phyloP scores from a whole-genome alignment of 2,113 vertebrate genomes.

The Glaucidium brasilianum region DNA sequence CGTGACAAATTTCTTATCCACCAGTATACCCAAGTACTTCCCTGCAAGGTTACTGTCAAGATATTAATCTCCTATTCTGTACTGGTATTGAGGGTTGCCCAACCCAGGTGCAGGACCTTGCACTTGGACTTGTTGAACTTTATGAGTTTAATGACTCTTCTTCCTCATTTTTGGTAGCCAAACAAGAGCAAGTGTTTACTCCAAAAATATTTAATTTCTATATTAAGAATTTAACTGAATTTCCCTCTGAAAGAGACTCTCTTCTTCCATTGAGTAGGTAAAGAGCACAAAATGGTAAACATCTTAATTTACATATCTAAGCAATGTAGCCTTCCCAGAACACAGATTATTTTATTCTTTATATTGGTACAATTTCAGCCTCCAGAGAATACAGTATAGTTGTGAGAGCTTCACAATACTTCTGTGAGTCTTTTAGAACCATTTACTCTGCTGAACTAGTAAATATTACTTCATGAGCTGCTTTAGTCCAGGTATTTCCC shows the following conservation, averaged over 20 bases:
- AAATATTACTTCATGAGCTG: neutral
- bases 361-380: neutral
- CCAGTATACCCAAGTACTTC: neutral
- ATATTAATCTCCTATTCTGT: neutral
- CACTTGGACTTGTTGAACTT: neutral
- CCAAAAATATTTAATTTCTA: neutral
- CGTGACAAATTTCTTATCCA: fast-evolving
- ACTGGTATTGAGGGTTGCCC: neutral
- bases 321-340: neutral
- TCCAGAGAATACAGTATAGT: neutral
- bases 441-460: neutral
- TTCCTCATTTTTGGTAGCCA: neutral
- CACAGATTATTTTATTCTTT: neutral
- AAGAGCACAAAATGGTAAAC: neutral
- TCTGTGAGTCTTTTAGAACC: neutral
- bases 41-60: neutral
- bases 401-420: neutral
- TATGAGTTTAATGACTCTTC: neutral
- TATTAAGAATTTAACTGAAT: neutral
- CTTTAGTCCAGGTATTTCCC: neutral
- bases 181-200: neutral
- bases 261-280: neutral
- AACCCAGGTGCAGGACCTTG: neutral
- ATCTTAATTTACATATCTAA: neutral
- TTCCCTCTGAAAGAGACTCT: neutral